Percentiles rank a stretch among this genome's conserved stretches.
phyloP scores from a whole-genome alignment of 2,888 invertebrate genomes.

The Pristionchus fissidentatus region DNA sequence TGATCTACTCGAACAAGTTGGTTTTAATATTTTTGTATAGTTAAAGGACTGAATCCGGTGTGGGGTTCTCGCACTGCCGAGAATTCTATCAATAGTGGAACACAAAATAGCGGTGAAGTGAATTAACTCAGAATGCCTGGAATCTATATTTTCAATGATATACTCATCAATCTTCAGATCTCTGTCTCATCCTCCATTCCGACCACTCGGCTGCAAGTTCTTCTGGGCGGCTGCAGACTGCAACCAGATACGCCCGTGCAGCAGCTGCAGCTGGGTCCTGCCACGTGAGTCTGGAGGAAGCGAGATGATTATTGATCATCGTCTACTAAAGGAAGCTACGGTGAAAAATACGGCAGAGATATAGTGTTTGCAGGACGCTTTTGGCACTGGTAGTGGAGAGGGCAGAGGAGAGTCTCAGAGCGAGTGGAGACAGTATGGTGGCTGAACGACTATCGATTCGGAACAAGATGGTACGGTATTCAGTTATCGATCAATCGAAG shows the following conservation, averaged over 20 bases:
- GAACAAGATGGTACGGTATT: background rate
- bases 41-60: too few relatives aligned
- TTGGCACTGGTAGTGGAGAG: slow-evolving; percentile 10
- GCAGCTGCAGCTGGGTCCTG: slow-evolving; percentile 10
- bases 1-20: background rate
- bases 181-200: background rate
- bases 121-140: too few relatives aligned
- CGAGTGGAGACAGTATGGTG: background rate
- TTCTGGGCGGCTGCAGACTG: background rate
- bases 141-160: background rate
- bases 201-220: background rate
- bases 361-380: background rate
- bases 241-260: background rate
- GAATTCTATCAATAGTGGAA: too few relatives aligned
- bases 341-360: background rate
- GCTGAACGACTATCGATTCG: too few relatives aligned
- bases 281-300: too few relatives aligned
- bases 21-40: background rate
- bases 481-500: background rate
- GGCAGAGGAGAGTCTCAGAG: background rate
- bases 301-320: too few relatives aligned
- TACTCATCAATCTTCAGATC: background rate
- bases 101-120: too few relatives aligned
- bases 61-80: too few relatives aligned
- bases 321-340: background rate